Percentiles rank a stretch among this genome's conserved stretches.
Evolutionary conservation across 1,140 invertebrate genomes (phyloP).

Genomic region (Achatina immaculata): DNA sequence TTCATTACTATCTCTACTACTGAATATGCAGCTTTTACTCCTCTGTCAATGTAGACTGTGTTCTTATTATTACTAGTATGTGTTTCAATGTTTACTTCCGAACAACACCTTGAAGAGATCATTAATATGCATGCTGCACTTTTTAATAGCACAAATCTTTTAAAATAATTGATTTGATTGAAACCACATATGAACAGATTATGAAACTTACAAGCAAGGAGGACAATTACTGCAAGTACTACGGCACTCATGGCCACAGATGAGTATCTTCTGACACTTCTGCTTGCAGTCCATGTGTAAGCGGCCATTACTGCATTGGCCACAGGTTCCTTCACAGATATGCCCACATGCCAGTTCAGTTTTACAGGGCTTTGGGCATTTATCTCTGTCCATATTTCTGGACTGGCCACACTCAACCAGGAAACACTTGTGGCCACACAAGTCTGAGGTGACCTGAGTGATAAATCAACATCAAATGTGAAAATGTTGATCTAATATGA

Average conservation of each 20-base stretch:
- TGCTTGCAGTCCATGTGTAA: slow-evolving; percentile 74
- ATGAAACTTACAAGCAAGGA: slow-evolving; percentile 72
- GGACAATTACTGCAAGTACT: slow-evolving; percentile 71
- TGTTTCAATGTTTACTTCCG: no score
- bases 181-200: background rate
- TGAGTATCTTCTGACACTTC: slow-evolving; percentile 61
- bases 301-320: slow-evolving; percentile 75
- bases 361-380: slow-evolving; percentile 44
- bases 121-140: no score
- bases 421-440: slow-evolving; percentile 76
- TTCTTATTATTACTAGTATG: no score
- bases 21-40: no score
- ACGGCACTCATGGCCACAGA: slow-evolving; percentile 69
- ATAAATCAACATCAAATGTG: no score
- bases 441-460: slow-evolving; percentile 1
- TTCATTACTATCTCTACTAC: no score
- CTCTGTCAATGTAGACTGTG: no score
- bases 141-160: no score
- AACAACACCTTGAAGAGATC: no score
- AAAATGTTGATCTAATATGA: no score
- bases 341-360: slow-evolving; percentile 56
- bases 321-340: slow-evolving; percentile 57
- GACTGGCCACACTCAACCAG: slow-evolving; percentile 72
- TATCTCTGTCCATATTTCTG: slow-evolving; percentile 21
- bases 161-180: no score